A percentile compares a stretch with the other conserved stretches of the same genome.
Conservation (phyloP, 92 coral and sea anemone genomes). For the Desmophyllum pertusum region DNA sequence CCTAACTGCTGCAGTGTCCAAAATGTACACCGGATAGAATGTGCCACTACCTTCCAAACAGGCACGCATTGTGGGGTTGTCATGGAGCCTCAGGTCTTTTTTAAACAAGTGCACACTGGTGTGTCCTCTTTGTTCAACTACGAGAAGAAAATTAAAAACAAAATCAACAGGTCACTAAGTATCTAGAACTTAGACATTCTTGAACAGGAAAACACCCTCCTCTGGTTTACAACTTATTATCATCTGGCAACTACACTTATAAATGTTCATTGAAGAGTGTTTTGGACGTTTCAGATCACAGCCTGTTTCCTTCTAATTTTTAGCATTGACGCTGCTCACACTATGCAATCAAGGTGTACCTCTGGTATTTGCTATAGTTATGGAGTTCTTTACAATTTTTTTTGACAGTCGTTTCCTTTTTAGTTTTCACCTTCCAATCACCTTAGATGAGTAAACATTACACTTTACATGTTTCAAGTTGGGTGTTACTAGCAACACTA, state of each 20-base stretch:
- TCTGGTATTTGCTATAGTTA: too few species aligned
- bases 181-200: not conserved
- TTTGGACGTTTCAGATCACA: not conserved
- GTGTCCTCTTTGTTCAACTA: constrained; percentile 47
- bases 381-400: too few species aligned
- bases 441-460: too few species aligned
- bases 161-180: not conserved
- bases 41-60: constrained; percentile 65
- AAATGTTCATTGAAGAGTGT: not conserved
- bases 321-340: too few species aligned
- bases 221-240: not conserved
- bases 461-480: too few species aligned
- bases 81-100: constrained; percentile 92
- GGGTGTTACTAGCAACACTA: too few species aligned
- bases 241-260: not conserved
- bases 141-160: not conserved
- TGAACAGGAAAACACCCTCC: not conserved
- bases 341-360: too few species aligned
- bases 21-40: constrained; percentile 75
- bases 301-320: too few species aligned
- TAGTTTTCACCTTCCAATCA: too few species aligned
- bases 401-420: too few species aligned
- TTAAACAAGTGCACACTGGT: constrained; percentile 87
- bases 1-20: constrained; percentile 71
- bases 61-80: constrained; percentile 87